Conservation (phyloP, 2,113 vertebrate species). For the Megaleporinus macrocephalus region DNA sequence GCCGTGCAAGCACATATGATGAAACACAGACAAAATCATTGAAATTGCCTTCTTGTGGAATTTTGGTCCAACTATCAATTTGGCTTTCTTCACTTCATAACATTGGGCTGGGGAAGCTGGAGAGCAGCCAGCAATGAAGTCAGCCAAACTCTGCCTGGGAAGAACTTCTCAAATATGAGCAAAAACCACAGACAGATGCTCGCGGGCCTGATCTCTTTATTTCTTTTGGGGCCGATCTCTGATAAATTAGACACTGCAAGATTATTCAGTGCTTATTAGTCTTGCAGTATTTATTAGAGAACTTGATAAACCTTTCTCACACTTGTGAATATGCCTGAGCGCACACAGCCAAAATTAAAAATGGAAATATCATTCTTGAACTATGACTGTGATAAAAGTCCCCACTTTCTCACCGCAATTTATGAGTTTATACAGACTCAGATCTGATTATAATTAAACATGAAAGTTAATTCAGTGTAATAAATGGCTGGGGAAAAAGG, state of each 20-base stretch:
- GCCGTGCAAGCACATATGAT: neutral
- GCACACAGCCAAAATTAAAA: neutral
- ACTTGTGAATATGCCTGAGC: neutral
- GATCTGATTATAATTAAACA: conserved; percentile 6
- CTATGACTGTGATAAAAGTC: conserved; percentile 1
- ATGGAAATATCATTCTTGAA: neutral
- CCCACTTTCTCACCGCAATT: neutral
- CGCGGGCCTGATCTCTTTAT: conserved; percentile 10
- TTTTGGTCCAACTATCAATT: conserved; percentile 17
- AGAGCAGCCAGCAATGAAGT: conserved; percentile 27
- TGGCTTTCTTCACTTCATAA: conserved; percentile 17
- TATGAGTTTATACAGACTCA: neutral
- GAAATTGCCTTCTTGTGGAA: neutral
- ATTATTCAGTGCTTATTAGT: conserved; percentile 25
- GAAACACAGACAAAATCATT: neutral
- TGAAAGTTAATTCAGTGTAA: neutral
- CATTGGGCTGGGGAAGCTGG: conserved; percentile 24
- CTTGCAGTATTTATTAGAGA: conserved; percentile 19
- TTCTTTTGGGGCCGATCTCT: conserved; percentile 27
- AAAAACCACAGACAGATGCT: conserved; percentile 17
- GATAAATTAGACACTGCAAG: conserved; percentile 26
- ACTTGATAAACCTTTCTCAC: neutral
- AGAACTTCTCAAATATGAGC: conserved; percentile 39
- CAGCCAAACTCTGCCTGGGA: conserved; percentile 37
- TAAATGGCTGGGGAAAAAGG: neutral